Evolutionary conservation across 2,797 vertebrate genomes (phyloP).

Genomic region (Neosilurus hyrtlii): DNA sequence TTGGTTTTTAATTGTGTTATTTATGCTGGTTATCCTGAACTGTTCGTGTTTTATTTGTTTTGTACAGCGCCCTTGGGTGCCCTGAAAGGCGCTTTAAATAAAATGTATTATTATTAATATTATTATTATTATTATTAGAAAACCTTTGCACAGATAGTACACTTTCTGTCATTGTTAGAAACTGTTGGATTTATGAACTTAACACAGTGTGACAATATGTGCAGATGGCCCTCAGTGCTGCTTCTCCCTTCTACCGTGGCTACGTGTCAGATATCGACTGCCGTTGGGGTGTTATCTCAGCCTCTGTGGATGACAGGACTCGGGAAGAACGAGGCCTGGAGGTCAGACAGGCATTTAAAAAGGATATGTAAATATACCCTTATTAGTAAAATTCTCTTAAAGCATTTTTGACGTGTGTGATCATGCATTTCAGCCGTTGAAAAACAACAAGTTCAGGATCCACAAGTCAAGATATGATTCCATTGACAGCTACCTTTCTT

Average conservation of each 20-base stretch:
- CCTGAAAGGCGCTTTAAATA: too few relatives aligned
- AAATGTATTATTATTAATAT: too few relatives aligned
- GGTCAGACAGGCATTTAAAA: constrained; percentile 67
- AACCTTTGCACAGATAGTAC: too few relatives aligned
- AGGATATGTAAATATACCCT: neutral
- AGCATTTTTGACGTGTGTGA: neutral
- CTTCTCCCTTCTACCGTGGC: constrained; percentile 95
- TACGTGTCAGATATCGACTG: constrained; percentile 94
- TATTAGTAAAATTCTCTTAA: neutral
- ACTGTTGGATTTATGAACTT: neutral
- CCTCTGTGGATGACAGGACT: constrained; percentile 94
- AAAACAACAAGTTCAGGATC: constrained; percentile 92
- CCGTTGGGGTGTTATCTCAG: constrained; percentile 97
- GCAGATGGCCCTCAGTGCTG: constrained; percentile 96
- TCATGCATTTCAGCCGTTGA: constrained; percentile 79
- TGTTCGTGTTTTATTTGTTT: too few relatives aligned
- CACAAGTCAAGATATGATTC: constrained; percentile 98
- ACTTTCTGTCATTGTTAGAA: too few relatives aligned
- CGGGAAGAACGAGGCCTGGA: constrained; percentile 90
- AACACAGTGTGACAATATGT: constrained; percentile 21
- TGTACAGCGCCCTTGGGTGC: too few relatives aligned
- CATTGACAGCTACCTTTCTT: constrained; percentile 96
- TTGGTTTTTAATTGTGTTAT: too few relatives aligned
- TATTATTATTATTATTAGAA: too few relatives aligned
- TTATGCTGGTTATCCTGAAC: too few relatives aligned